These are phyloP conservation scores for Eulacestoma nigropectus DNA, from an alignment of 2,113 vertebrate genomes.

Conservation along the genomic window DNA sequence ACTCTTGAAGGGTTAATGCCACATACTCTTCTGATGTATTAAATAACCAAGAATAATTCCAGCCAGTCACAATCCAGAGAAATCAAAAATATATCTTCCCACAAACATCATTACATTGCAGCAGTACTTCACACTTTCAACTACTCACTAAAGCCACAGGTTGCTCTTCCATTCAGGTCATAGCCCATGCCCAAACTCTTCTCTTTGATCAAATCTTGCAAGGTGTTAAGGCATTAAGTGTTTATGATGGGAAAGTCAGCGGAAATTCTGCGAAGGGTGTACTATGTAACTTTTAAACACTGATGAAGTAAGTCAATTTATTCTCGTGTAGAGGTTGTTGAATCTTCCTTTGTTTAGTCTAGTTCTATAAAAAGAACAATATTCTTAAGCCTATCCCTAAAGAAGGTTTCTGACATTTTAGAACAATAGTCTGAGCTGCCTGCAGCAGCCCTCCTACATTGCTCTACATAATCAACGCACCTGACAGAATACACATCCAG, in stretches of 20 bases:
- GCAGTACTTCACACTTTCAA: neutral
- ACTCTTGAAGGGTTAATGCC: neutral
- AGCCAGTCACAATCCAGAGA: neutral
- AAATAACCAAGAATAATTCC: neutral
- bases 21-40: neutral
- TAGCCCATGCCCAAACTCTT: neutral
- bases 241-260: neutral
- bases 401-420: slow-evolving; percentile 28
- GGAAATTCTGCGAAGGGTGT: slow-evolving; percentile 30
- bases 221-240: neutral
- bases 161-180: neutral
- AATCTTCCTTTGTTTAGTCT: slow-evolving; percentile 71
- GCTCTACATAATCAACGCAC: neutral
- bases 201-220: neutral
- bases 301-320: slow-evolving; percentile 49
- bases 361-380: slow-evolving; percentile 62
- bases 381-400: slow-evolving; percentile 33
- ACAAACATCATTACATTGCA: neutral
- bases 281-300: slow-evolving; percentile 13
- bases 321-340: slow-evolving; percentile 49
- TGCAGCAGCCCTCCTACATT: neutral
- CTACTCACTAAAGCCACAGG: neutral
- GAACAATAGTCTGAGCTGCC: slow-evolving; percentile 22
- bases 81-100: neutral
- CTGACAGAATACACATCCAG: neutral